Conservation (phyloP, 2,888 invertebrate species). For the Poecilus cupreus region DNA sequence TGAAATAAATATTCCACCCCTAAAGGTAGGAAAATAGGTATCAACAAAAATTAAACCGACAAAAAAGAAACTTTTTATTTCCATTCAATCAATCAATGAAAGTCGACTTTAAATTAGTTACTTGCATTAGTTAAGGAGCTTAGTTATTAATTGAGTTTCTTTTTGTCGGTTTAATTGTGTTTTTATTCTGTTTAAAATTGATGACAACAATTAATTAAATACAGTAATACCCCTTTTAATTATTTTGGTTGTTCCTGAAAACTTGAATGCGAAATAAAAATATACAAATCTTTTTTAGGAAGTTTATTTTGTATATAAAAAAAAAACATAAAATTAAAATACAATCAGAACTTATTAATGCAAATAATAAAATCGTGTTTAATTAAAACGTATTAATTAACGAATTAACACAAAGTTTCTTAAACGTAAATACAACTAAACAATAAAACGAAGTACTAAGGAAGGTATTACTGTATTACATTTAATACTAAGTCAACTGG, state of each 20-base stretch:
- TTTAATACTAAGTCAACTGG: background rate
- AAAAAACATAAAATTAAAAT: slow-evolving; percentile 13
- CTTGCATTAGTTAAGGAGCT: too few relatives aligned
- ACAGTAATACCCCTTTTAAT: slow-evolving; percentile 2
- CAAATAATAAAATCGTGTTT: too few relatives aligned
- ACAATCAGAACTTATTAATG: background rate
- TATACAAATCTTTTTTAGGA: background rate
- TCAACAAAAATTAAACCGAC: too few relatives aligned
- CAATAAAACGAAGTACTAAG: background rate
- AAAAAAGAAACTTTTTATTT: too few relatives aligned
- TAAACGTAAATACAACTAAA: slow-evolving; percentile 10
- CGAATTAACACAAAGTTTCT: background rate
- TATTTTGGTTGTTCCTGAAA: background rate
- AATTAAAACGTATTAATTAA: too few relatives aligned
- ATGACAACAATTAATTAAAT: too few relatives aligned
- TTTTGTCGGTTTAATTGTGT: background rate
- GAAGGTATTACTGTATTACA: slow-evolving; percentile 29
- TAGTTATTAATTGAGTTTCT: too few relatives aligned
- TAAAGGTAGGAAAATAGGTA: too few relatives aligned
- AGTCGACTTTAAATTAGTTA: too few relatives aligned
- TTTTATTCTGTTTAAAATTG: too few relatives aligned
- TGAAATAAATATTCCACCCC: too few relatives aligned
- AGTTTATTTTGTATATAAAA: slow-evolving; percentile 12
- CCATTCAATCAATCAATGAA: too few relatives aligned
- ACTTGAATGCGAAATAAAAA: slow-evolving; percentile 19